phyloP scores from a whole-genome alignment of 2,113 vertebrate species.

The Pterocles orientalis region DNA sequence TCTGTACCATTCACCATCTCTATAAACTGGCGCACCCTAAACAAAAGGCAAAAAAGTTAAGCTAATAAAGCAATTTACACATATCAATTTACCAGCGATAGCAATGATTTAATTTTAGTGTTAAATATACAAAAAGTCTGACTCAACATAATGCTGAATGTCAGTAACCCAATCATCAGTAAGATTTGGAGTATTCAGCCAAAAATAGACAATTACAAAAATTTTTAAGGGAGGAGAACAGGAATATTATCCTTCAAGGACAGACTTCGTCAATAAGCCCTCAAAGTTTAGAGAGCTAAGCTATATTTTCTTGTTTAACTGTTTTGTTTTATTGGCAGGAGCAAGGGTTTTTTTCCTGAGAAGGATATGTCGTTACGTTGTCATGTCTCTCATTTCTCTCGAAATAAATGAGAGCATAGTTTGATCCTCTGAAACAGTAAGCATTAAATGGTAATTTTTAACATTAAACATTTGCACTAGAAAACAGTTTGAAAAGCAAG shows the following conservation, averaged over 20 bases:
- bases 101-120: not conserved
- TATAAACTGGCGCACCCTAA: slow-evolving; percentile 97
- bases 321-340: slow-evolving; percentile 12
- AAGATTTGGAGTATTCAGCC: not conserved
- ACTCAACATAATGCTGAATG: not conserved
- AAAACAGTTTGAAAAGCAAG: slow-evolving; percentile 4
- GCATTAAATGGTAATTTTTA: not conserved
- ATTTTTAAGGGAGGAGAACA: slow-evolving; percentile 19
- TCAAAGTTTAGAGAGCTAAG: not conserved
- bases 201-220: not conserved
- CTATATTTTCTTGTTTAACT: not conserved
- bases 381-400: not conserved
- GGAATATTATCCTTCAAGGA: slow-evolving; percentile 10
- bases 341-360: not conserved
- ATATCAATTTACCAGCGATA: not conserved
- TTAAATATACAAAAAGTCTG: not conserved
- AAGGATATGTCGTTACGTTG: not conserved
- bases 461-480: not conserved
- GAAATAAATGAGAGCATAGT: not conserved
- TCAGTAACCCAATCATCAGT: not conserved
- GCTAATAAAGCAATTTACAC: not conserved
- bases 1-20: slow-evolving; percentile 99
- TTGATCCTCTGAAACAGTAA: not conserved
- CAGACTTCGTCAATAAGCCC: not conserved
- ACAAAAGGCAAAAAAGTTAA: slow-evolving; percentile 63